These are phyloP conservation scores for Rhodophaea formosa DNA, from an alignment of 2,888 invertebrate species.

Conservation along the genomic window DNA sequence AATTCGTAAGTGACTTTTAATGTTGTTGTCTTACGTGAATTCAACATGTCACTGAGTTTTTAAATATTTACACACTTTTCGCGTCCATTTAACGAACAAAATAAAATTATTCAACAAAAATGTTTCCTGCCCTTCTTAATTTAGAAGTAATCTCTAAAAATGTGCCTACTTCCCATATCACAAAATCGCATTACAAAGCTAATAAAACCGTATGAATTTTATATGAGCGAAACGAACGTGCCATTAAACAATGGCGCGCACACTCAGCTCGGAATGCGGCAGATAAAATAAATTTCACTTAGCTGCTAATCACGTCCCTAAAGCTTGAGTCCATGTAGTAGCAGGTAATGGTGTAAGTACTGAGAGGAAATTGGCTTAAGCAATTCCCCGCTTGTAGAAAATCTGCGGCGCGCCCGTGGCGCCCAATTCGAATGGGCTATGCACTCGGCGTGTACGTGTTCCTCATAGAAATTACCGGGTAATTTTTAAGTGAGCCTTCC, in stretches of 20 bases:
- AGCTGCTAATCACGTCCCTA: conserved; percentile 64
- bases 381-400: conserved; percentile 55
- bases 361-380: conserved; percentile 71
- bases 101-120: conserved; percentile 23
- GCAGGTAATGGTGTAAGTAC: conserved; percentile 64
- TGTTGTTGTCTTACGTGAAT: neutral
- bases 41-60: neutral
- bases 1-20: neutral
- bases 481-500: conserved; percentile 76
- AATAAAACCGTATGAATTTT: conserved; percentile 20
- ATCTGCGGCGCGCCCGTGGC: conserved; percentile 43
- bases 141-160: conserved; percentile 12
- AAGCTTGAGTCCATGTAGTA: conserved; percentile 56
- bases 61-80: neutral
- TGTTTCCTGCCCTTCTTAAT: conserved; percentile 2
- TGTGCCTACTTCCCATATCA: conserved; percentile 10
- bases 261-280: conserved; percentile 40
- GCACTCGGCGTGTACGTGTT: conserved; percentile 72
- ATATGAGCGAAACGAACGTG: conserved; percentile 51
- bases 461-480: conserved; percentile 74
- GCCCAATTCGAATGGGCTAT: conserved; percentile 58
- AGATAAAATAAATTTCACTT: conserved; percentile 71
- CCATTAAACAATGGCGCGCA: conserved; percentile 55
- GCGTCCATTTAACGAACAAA: neutral
- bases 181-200: conserved; percentile 18